A percentile compares a stretch with the other conserved stretches of the same genome.
Evolutionary conservation across 2,797 vertebrate species (phyloP).

Genomic region (Typhlichthys eigenmanni): DNA sequence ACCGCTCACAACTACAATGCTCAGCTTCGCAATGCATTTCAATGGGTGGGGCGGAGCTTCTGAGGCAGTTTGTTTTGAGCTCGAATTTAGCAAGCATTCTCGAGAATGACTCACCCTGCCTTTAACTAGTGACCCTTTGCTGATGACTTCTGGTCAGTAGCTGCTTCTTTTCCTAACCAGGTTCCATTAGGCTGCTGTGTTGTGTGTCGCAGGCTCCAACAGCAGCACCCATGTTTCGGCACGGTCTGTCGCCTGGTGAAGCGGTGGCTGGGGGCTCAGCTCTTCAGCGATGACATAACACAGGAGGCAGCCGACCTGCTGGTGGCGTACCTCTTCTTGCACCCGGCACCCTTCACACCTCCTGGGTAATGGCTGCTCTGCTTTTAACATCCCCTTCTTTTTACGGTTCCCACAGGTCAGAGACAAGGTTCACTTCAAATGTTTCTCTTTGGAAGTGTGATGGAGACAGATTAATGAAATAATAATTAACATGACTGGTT

Average conservation of each 20-base stretch:
- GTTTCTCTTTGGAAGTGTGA: not conserved
- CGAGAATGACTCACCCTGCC: too few species aligned
- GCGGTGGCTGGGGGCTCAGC: constrained; percentile 92
- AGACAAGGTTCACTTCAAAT: not conserved
- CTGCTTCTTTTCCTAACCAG: not conserved
- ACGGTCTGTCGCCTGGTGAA: constrained; percentile 88
- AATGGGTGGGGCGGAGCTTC: too few species aligned
- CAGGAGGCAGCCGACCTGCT: constrained; percentile 91
- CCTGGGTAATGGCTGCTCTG: constrained; percentile 81
- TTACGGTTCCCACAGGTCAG: not conserved
- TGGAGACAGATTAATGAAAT: too few species aligned
- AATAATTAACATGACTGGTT: too few species aligned
- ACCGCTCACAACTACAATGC: too few species aligned
- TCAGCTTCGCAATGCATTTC: too few species aligned
- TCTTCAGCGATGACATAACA: constrained; percentile 80
- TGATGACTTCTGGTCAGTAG: not conserved
- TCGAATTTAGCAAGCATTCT: too few species aligned
- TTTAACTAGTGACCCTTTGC: too few species aligned
- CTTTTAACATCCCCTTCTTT: not conserved
- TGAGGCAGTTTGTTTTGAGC: too few species aligned
- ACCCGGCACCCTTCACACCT: constrained; percentile 86
- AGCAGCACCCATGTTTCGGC: constrained; percentile 88
- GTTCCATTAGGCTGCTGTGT: not conserved
- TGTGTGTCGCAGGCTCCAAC: constrained; percentile 83
- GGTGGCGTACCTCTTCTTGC: constrained; percentile 88